phyloP scores from a whole-genome alignment of 2,888 invertebrate species.

The Unio delphinus region DNA sequence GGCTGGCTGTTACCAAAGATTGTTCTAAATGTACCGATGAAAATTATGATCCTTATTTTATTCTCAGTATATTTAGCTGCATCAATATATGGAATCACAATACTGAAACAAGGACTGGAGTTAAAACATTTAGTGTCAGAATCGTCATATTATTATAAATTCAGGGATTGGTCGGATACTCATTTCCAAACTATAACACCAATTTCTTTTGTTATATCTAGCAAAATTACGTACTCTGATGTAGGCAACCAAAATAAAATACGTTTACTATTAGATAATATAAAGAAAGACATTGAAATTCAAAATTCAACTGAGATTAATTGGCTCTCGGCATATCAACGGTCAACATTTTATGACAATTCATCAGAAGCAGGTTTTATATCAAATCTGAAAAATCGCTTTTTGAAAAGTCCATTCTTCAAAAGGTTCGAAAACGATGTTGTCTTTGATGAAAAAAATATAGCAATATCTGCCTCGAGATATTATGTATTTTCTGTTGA shows the following conservation, averaged over 20 bases:
- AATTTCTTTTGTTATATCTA: conserved; percentile 12
- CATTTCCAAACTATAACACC: background rate
- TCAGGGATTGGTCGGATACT: too few relatives aligned
- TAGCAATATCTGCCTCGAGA: conserved; percentile 79
- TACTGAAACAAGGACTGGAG: conserved; percentile 28
- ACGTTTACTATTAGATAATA: too few relatives aligned
- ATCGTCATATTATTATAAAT: conserved; percentile 24
- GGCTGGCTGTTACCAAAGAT: conserved; percentile 37
- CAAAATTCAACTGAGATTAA: conserved; percentile 6
- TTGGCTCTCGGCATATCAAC: conserved; percentile 17
- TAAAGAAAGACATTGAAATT: too few relatives aligned
- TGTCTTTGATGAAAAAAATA: too few relatives aligned
- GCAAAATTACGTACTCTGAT: conserved; percentile 9
- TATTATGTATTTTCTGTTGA: conserved; percentile 91
- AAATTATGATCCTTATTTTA: conserved; percentile 29
- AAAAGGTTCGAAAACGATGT: too few relatives aligned
- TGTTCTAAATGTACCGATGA: conserved; percentile 25
- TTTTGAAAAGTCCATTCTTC: conserved; percentile 1
- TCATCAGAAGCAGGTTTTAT: conserved; percentile 16
- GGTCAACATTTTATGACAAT: conserved; percentile 3
- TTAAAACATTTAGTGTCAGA: conserved; percentile 20
- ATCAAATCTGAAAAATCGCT: conserved; percentile 5
- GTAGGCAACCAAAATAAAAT: conserved; percentile 4
- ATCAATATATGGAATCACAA: conserved; percentile 22
- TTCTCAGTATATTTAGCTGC: conserved; percentile 40